phyloP scores from a whole-genome alignment of 2,888 invertebrate genomes.

The Apamea epomidion region DNA sequence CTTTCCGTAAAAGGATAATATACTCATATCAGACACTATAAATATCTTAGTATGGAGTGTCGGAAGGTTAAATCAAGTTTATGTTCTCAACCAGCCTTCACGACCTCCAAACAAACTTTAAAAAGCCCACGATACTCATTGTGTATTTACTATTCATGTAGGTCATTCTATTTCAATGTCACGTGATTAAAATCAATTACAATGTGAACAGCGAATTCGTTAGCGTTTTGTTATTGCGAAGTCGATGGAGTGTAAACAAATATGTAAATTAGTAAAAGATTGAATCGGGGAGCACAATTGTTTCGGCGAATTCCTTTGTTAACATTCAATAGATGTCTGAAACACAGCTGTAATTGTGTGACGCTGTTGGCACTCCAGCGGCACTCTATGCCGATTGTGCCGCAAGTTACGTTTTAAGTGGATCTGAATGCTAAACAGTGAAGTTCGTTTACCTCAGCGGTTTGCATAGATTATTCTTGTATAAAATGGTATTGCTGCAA shows the following conservation, averaged over 20 bases:
- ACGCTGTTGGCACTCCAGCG: conserved; percentile 34
- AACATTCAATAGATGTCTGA: conserved; percentile 59
- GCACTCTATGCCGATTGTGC: conserved; percentile 35
- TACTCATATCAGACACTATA: conserved; percentile 43
- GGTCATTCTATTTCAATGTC: conserved; percentile 38
- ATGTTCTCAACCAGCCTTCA: conserved; percentile 29
- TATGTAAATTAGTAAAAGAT: conserved; percentile 59
- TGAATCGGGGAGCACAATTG: conserved; percentile 46
- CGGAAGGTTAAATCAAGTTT: conserved; percentile 53
- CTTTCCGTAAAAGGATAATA: conserved; percentile 55
- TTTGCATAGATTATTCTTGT: conserved; percentile 74
- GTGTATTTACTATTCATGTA: conserved; percentile 33
- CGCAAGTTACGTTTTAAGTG: conserved; percentile 54
- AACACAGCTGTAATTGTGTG: conserved; percentile 47
- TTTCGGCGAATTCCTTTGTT: conserved; percentile 54
- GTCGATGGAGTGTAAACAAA: conserved; percentile 38
- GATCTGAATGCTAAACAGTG: conserved; percentile 67
- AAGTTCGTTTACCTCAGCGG: conserved; percentile 73
- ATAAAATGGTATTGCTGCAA: conserved; percentile 70
- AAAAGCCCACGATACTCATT: conserved; percentile 25
- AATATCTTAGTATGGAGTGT: conserved; percentile 43
- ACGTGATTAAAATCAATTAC: conserved; percentile 50
- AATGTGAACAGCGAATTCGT: conserved; percentile 45
- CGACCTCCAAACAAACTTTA: conserved; percentile 42
- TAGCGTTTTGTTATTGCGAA: conserved; percentile 37